phyloP scores from a whole-genome alignment of 2,888 invertebrate genomes.

The Loripinus fragilis region DNA sequence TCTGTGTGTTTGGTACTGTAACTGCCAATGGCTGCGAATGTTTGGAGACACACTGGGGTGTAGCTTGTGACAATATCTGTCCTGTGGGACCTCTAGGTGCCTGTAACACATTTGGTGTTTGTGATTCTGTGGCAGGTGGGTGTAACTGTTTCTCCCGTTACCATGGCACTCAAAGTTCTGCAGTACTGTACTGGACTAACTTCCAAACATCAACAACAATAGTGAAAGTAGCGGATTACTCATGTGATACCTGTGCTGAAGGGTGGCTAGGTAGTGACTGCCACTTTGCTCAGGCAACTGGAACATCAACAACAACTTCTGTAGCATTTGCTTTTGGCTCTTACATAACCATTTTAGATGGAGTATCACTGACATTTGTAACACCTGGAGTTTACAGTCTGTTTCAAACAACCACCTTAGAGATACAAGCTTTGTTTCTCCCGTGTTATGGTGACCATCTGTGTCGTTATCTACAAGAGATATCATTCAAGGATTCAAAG shows the following conservation, averaged over 20 bases:
- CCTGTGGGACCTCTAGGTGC: slow-evolving; percentile 55
- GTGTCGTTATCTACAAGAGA: slow-evolving; percentile 60
- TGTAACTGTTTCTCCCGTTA: slow-evolving; percentile 66
- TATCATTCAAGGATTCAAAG: slow-evolving; percentile 47
- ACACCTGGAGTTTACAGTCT: slow-evolving; percentile 60
- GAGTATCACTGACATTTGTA: slow-evolving; percentile 53
- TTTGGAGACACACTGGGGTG: slow-evolving; percentile 64
- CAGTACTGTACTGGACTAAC: slow-evolving; percentile 57
- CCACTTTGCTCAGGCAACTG: slow-evolving; percentile 53
- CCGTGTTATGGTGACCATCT: slow-evolving; percentile 59
- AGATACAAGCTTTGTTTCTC: slow-evolving; percentile 62
- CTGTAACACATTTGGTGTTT: slow-evolving; percentile 64
- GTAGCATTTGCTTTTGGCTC: slow-evolving; percentile 61
- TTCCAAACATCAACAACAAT: slow-evolving; percentile 19
- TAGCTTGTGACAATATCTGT: slow-evolving; percentile 61
- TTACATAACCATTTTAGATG: slow-evolving; percentile 63
- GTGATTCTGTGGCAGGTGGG: slow-evolving; percentile 46
- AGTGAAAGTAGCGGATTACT: slow-evolving; percentile 42
- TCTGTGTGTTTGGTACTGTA: slow-evolving; percentile 63
- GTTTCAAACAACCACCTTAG: slow-evolving; percentile 38
- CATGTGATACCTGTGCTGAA: slow-evolving; percentile 64
- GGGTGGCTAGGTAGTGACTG: slow-evolving; percentile 70
- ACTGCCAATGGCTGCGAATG: slow-evolving; percentile 57
- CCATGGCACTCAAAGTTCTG: slow-evolving; percentile 43
- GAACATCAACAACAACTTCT: slow-evolving; percentile 4